These are phyloP conservation scores for Tiliqua scincoides DNA, from an alignment of 2,113 vertebrate genomes.

Conservation along the genomic window DNA sequence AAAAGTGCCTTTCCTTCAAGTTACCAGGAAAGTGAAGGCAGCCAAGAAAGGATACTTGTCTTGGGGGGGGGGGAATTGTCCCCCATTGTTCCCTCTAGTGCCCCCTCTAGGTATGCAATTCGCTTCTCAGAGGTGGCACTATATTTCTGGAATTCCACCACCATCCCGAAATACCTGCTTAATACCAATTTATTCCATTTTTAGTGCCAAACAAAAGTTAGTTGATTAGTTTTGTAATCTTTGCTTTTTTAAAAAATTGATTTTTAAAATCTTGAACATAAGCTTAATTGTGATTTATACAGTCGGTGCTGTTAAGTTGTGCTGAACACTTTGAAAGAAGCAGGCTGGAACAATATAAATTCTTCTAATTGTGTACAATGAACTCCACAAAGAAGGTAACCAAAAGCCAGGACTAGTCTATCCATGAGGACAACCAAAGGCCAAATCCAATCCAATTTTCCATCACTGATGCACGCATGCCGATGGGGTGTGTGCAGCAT, in stretches of 20 bases:
- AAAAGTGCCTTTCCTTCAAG: no score
- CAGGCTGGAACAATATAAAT: not conserved
- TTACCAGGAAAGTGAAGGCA: no score
- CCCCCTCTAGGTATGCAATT: no score
- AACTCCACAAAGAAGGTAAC: not conserved
- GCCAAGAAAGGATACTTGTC: no score
- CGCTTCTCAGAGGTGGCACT: not conserved
- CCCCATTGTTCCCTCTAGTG: no score
- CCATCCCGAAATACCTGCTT: not conserved
- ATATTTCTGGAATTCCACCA: not conserved
- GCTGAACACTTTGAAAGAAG: not conserved
- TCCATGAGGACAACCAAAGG: no score
- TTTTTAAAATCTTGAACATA: not conserved
- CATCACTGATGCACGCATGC: no score
- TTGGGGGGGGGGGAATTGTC: no score
- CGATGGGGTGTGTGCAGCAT: no score
- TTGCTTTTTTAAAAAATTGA: not conserved
- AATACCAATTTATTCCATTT: not conserved
- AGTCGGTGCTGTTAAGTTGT: not conserved
- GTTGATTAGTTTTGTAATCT: not conserved
- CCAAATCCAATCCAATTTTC: no score
- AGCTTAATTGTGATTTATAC: no score
- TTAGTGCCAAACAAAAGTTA: not conserved
- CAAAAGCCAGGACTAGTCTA: no score
- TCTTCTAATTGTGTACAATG: not conserved